Conservation (phyloP, 2,113 vertebrate genomes). For the Phalacrocorax brasilianus region DNA sequence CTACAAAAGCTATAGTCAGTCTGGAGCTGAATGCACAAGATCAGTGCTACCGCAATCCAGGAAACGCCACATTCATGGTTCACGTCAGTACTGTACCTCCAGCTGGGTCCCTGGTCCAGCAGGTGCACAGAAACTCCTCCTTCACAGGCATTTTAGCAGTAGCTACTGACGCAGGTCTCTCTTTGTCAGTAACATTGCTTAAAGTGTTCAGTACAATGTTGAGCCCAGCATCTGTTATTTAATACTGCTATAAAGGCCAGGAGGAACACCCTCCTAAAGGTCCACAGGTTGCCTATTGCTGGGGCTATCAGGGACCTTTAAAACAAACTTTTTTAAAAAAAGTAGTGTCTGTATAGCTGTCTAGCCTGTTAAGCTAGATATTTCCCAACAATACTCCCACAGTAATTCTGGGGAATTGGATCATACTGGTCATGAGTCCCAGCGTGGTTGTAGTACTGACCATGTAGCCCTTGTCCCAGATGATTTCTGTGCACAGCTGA, state of each 20-base stretch:
- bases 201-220: background rate
- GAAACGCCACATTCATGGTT: background rate
- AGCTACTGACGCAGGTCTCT: background rate
- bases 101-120: background rate
- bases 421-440: background rate
- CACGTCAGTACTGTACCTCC: background rate
- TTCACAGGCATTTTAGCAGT: background rate
- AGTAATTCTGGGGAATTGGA: background rate
- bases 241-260: background rate
- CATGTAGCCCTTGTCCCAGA: background rate
- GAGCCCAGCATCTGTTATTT: background rate
- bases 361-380: background rate
- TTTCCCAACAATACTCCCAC: background rate
- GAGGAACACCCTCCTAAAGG: background rate
- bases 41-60: background rate
- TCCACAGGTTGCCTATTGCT: background rate
- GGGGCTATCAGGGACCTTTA: background rate
- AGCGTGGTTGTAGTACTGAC: background rate
- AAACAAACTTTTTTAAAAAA: background rate
- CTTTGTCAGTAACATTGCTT: background rate
- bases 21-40: rapidly evolving
- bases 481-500: background rate
- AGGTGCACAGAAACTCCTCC: background rate
- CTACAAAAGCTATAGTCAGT: background rate
- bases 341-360: background rate